Evolutionary conservation across 2,797 vertebrate genomes (phyloP).

Genomic region (Sebastes hopkinsi): DNA sequence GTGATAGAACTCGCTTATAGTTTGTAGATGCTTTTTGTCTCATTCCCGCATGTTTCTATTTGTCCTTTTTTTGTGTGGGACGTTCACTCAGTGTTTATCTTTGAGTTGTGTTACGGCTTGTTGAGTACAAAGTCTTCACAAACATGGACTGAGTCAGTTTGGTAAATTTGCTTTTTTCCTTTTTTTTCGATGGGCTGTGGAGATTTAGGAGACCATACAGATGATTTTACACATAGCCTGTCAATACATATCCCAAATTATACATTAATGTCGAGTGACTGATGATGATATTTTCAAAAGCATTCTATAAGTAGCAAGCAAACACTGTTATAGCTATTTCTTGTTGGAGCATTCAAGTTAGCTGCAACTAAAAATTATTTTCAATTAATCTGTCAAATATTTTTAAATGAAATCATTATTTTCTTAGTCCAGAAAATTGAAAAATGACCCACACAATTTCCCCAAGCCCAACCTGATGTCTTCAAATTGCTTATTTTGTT

Average conservation of each 20-base stretch:
- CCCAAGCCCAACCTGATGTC: background rate
- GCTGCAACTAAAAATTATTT: background rate
- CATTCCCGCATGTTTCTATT: background rate
- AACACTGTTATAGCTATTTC: background rate
- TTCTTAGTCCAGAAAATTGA: background rate
- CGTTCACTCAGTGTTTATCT: constrained; percentile 54
- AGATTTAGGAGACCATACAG: background rate
- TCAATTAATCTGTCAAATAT: background rate
- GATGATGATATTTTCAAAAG: background rate
- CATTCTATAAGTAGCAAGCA: background rate
- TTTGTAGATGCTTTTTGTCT: background rate
- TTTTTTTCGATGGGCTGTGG: background rate
- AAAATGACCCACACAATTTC: background rate
- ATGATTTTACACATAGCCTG: background rate
- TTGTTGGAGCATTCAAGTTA: background rate
- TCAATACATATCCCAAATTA: background rate
- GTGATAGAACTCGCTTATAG: background rate
- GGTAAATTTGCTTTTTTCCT: constrained; percentile 29
- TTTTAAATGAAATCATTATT: background rate
- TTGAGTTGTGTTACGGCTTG: constrained; percentile 25
- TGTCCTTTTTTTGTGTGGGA: constrained; percentile 1
- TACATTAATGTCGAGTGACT: background rate
- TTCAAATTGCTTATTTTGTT: background rate
- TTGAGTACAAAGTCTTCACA: constrained; percentile 75
- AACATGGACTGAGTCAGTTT: constrained; percentile 55